Evolutionary conservation across 2,797 vertebrate species (phyloP), one percentile per base, ranked within the genome.

Genomic region (Tarsius wallacei): DNA sequence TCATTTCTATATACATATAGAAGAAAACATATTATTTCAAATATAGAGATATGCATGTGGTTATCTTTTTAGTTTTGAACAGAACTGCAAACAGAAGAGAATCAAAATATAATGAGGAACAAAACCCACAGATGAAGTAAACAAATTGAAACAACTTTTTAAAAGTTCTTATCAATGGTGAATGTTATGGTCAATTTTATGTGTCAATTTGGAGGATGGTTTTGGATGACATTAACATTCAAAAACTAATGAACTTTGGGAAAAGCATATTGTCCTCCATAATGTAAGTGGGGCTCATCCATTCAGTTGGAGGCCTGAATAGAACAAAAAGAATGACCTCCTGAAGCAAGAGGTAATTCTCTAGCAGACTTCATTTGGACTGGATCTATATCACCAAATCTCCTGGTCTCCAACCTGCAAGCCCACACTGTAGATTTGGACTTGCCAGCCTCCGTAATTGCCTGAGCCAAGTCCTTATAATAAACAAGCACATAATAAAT

Each of bases 61-160:
- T 49, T 73, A 57, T 53, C 9, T 71, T 91, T 66, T 91, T 77
- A n/a, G 17, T 90, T 94, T 96, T 96, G 59, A 87, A 87, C 11
- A 91, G n/a, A 88, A 74, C 66, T 74, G 14, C 21, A 90, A 84
- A 76, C 42, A 51, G 93, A 83, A 74, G 9, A 91, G 16, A 51
- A 87, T 87, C 64, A 22, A 93, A 42, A 81, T 82, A 53, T 63
- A 92, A 92, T 80, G 12, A 31, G 22, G 47, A 51, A 31, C 15
- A 63, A 9, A 64, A 63, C 31, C 53, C 81, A 84, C 13, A 33
- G 31, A 90, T 83, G 64, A 89, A 68, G 16, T 31, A 71, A 74
- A 74, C 51, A 94, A 83, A 96, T 36, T 53, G 55, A 95, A 87
- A 14, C 19, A n/a, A 83, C 59, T 82, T 87, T 73, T 93, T 59